Evolutionary conservation across 2,113 vertebrate species (phyloP), one percentile per base, ranked within the genome.

Genomic region (Mastomys coucha): DNA sequence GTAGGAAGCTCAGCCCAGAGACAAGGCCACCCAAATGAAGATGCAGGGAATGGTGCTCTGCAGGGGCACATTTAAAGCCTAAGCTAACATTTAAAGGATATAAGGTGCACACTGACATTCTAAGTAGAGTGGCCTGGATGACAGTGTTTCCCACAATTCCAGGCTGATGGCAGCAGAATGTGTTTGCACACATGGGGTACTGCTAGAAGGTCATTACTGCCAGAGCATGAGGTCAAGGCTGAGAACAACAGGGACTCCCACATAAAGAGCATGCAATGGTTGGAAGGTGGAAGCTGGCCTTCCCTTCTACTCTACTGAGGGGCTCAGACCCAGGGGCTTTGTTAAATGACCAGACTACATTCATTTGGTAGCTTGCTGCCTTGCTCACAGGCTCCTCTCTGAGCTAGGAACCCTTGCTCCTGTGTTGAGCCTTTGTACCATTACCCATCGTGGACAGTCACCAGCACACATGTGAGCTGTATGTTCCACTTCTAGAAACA

Each of bases 361-460:
- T n/a, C 53, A 24, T 80, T 51, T 4, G 49, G 39, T 14, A 5
- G 0, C 78, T 36, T 17, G 36, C 36, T 12, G 58, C 58, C 16
- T 63, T 20, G 56, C 10, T 82, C 45, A 28, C 76, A 51, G 9
- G 26, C 31, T 16, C 69, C 65, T 69, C 36, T 20, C 45, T 51
- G 1, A 22, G 19, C 0, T 0, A 2, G 19, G n/a, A 8, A 12
- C 36, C 10, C 60, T 69, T 45, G n/a, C 17, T 78, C 80, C 72
- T n/a, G 20, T 31, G 36, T 65, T 75, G 42, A 14, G 8, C 26
- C 33, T 36, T 63, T 39, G n/a, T 39, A 12, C 14, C 80, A 17
- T 33, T 45, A 14, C 36, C 6, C 58, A 31, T 45, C 82, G 22
- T 45, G n/a, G 5, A 45, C 49, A 87, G 33, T 16, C 9, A 14